Evolutionary conservation across 2,113 vertebrate genomes (phyloP).

Genomic region (Emydocephalus ijimae): DNA sequence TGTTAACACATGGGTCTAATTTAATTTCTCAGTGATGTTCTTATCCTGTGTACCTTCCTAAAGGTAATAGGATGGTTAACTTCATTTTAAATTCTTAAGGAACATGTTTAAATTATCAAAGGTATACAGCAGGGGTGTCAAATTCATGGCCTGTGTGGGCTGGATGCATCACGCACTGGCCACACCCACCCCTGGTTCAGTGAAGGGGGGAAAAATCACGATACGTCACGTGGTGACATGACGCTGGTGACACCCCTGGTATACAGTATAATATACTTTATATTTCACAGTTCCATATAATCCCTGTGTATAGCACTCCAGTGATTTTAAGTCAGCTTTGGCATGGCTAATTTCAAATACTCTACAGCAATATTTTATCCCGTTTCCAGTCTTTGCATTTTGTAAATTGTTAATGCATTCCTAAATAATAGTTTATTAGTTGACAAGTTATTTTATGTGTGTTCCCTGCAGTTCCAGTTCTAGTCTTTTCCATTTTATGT

Average conservation of each 20-base stretch:
- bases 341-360: neutral
- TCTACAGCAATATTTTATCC: neutral
- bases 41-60: neutral
- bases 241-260: neutral
- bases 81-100: neutral
- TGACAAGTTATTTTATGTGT: neutral
- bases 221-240: no score
- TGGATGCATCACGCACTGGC: no score
- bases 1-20: neutral
- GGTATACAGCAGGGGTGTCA: neutral
- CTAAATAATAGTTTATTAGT: neutral
- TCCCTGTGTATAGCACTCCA: neutral
- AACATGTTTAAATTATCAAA: neutral
- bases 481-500: neutral
- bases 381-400: neutral
- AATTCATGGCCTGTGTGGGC: rapidly evolving
- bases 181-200: no score
- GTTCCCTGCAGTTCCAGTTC: neutral
- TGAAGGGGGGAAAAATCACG: no score
- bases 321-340: neutral
- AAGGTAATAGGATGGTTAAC: neutral
- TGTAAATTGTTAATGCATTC: neutral
- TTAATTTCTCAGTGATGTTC: neutral
- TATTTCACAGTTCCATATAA: neutral
- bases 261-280: neutral